phyloP scores from a whole-genome alignment of 2,797 vertebrate genomes.

The Ctenochaetus hawaiiensis region DNA sequence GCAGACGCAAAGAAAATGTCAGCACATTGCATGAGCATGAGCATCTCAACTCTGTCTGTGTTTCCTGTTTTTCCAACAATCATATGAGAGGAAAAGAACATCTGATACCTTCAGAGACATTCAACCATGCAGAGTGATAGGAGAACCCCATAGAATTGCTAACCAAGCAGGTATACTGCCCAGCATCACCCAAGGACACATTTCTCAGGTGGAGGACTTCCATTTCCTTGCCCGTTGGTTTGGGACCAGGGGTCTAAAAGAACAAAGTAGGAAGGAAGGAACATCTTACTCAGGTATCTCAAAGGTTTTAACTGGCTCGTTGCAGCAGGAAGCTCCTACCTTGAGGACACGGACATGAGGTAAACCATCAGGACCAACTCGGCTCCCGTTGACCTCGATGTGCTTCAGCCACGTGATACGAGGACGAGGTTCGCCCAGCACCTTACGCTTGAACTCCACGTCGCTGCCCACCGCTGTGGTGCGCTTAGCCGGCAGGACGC shows the following conservation, averaged over 20 bases:
- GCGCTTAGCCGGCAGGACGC: too few species aligned
- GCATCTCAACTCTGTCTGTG: neutral
- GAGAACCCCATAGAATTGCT: slow-evolving; percentile 99
- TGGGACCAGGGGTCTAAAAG: slow-evolving; percentile 97
- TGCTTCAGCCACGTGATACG: too few species aligned
- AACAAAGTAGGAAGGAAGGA: slow-evolving; percentile 90
- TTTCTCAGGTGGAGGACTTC: slow-evolving; percentile 99
- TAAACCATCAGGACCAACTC: too few species aligned
- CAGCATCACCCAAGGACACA: slow-evolving; percentile 99
- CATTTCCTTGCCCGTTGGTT: slow-evolving; percentile 99
- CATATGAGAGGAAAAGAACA: too few species aligned
- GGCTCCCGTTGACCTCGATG: too few species aligned
- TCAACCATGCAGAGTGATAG: slow-evolving; percentile 99
- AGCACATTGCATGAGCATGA: too few species aligned
- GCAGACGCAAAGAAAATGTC: too few species aligned
- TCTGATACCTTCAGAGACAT: slow-evolving; percentile 99
- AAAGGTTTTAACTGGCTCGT: neutral
- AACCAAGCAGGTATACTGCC: slow-evolving; percentile 99
- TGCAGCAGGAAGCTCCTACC: slow-evolving; percentile 82
- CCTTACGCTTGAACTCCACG: too few species aligned
- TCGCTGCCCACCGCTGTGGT: too few species aligned
- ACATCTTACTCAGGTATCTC: neutral
- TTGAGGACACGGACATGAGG: slow-evolving; percentile 95
- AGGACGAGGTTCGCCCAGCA: too few species aligned
- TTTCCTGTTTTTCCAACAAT: too few species aligned